Evolutionary conservation across 2,888 invertebrate genomes (phyloP).

Genomic region (Pammene aurita): DNA sequence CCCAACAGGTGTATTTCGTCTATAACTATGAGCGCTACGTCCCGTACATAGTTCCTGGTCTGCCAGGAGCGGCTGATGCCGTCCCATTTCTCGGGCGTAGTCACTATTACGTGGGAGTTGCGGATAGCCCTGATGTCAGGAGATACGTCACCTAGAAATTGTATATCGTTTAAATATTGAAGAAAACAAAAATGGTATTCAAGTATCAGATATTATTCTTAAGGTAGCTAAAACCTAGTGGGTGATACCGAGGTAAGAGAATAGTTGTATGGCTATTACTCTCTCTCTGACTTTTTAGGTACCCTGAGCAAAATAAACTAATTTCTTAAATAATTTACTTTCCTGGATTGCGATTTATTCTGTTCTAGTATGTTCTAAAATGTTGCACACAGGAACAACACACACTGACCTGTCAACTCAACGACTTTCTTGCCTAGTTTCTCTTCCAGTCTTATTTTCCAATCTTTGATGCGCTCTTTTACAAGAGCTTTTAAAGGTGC

Average conservation of each 20-base stretch:
- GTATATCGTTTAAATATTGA: background rate
- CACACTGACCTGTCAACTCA: conserved; percentile 93
- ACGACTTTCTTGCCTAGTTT: conserved; percentile 92
- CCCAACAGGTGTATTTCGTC: conserved; percentile 99
- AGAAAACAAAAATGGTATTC: too few relatives aligned
- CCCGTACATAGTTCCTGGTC: conserved; percentile 95
- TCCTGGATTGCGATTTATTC: too few relatives aligned
- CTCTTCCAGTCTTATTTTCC: conserved; percentile 91
- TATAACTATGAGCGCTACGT: conserved; percentile 96
- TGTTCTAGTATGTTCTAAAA: too few relatives aligned
- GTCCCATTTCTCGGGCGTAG: conserved; percentile 99
- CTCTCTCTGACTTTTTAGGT: too few relatives aligned
- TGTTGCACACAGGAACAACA: background rate
- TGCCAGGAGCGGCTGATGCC: conserved; percentile 99
- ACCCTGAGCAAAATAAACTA: too few relatives aligned
- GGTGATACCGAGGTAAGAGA: too few relatives aligned
- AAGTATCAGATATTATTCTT: background rate
- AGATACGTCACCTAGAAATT: conserved; percentile 84
- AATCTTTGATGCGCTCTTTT: conserved; percentile 97
- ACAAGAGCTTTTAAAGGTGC: conserved; percentile 99
- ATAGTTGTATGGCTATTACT: too few relatives aligned
- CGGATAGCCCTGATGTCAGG: conserved; percentile 94
- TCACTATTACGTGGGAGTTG: conserved; percentile 95
- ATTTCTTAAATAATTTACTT: too few relatives aligned
- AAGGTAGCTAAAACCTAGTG: too few relatives aligned